Evolutionary conservation across 1,140 invertebrate genomes (phyloP), one percentile per base, ranked within the genome.

Genomic region (Leptinotarsa defecta): DNA sequence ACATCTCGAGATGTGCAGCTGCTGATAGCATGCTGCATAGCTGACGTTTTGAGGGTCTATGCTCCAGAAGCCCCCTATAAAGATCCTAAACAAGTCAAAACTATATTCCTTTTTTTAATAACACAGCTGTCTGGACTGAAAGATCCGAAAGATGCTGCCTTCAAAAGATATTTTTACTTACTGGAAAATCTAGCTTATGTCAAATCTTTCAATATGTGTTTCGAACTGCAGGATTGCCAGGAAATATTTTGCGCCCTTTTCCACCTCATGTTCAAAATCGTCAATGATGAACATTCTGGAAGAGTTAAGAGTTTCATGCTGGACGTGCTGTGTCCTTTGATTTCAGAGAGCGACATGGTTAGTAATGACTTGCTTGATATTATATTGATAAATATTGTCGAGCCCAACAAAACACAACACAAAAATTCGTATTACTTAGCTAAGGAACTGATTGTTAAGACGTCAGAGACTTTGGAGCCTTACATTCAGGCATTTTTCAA

Each of bases 131-230:
- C 94, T 79, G 97, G 97, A 13, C 88, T 99, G 11, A 94, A 95
- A 84, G 97, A 99, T 88, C 96, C 97, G 0, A 98, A 98, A 86
- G 95, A 98, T 88, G 95, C 97, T 24, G 96, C 96, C 3, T 99
- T 99, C 85, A 99, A 99, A 75, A 86, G 97, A 79, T 99, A 99
- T 85, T 99, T 99, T 87, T 99, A 99, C 87, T 88, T 95, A 64
- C 87, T 96, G 75, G 94, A 98, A 89, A 99, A 98, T 87, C 89
- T 99, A 76, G 96, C 97, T 13, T 99, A 97, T 87, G 97, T 98
- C 22, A 99, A 99, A 85, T 98, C 96, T 0, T 99, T 99, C 86
- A 98, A 98, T 86, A 98, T 99, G 93, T 99, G 97, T 86, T 97
- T 99, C 85, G 97, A 99, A 85, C 86, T 99, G 57, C 97, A 99